Evolutionary conservation across 2,888 invertebrate genomes (phyloP).

Genomic region (Lasioglossum figueresi): DNA sequence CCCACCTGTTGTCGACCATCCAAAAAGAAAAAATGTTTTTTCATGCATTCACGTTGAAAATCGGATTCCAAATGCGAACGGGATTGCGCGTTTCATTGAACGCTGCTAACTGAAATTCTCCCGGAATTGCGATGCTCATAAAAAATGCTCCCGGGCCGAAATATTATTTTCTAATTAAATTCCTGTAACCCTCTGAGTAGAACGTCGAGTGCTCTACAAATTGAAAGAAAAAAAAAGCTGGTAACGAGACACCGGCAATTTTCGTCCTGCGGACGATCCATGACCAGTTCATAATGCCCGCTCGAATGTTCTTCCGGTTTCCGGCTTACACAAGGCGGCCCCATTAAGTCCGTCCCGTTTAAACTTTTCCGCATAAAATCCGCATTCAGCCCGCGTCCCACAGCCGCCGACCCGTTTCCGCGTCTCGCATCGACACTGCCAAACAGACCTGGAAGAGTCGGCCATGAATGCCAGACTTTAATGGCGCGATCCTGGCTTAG

Average conservation of each 20-base stretch:
- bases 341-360: slow-evolving; percentile 63
- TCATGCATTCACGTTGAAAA: not conserved
- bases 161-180: not conserved
- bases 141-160: not conserved
- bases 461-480: slow-evolving; percentile 75
- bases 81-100: not conserved
- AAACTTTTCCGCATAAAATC: slow-evolving; percentile 64
- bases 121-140: not conserved
- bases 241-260: slow-evolving; percentile 53
- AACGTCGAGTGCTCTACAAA: not conserved
- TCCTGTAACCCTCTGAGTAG: not conserved
- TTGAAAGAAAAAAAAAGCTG: not conserved
- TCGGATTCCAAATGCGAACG: not conserved
- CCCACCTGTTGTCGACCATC: too few relatives aligned
- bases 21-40: too few relatives aligned
- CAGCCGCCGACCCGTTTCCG: slow-evolving; percentile 8
- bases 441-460: slow-evolving; percentile 69
- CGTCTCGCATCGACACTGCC: slow-evolving; percentile 46
- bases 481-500: slow-evolving; percentile 53
- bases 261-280: slow-evolving; percentile 20
- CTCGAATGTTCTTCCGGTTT: slow-evolving; percentile 38
- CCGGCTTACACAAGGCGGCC: slow-evolving; percentile 45
- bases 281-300: slow-evolving; percentile 36
- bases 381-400: slow-evolving; percentile 49
- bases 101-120: not conserved